Evolutionary conservation across 2,113 vertebrate species (phyloP).

Genomic region (Ceratotherium simum): DNA sequence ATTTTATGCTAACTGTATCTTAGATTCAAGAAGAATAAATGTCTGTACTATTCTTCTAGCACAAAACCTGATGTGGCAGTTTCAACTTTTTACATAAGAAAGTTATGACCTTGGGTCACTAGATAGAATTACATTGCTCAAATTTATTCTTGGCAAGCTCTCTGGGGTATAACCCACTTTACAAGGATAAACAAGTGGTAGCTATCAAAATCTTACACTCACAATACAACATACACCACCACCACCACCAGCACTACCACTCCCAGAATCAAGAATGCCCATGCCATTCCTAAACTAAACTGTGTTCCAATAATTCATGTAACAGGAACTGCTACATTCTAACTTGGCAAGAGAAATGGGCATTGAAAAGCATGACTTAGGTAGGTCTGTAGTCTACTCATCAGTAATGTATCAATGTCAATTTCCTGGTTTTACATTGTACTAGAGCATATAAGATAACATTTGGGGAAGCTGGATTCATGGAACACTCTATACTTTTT

Average conservation of each 20-base stretch:
- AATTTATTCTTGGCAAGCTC: conserved; percentile 81
- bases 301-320: neutral
- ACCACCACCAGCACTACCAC: too few species aligned
- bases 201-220: conserved; percentile 63
- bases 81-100: conserved; percentile 78
- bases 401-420: too few species aligned
- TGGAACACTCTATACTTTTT: neutral
- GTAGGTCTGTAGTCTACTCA: neutral
- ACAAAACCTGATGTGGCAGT: conserved; percentile 74
- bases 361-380: neutral
- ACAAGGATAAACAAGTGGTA: conserved; percentile 76
- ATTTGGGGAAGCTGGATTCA: neutral
- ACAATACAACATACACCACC: neutral
- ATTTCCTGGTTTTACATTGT: neutral
- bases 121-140: conserved; percentile 78
- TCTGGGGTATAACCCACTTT: conserved; percentile 71
- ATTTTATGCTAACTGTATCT: conserved; percentile 50
- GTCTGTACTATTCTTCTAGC: conserved; percentile 27
- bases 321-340: neutral
- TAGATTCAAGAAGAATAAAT: conserved; percentile 40
- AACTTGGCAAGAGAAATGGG: neutral
- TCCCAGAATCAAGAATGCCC: neutral
- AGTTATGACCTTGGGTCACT: conserved; percentile 77
- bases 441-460: neutral
- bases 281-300: neutral